Base-by-base conservation (phyloP, 2,797 vertebrate species). In the Rousettus madagascariensis region DNA sequence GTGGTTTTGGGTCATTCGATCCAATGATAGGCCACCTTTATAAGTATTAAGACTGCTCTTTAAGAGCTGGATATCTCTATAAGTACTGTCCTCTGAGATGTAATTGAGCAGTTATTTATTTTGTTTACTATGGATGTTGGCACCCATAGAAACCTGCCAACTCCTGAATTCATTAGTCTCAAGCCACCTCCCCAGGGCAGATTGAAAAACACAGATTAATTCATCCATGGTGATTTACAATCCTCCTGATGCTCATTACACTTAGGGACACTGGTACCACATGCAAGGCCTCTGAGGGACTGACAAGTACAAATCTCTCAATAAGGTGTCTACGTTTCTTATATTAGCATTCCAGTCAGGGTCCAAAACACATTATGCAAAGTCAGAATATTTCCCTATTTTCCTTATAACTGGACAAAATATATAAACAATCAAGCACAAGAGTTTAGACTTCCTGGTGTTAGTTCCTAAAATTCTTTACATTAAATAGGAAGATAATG, bases 401-500 rank as follows among this genome's bases (percentile, higher is more conserved):
- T 78, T 87, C 51, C 26, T 92, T 30, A 53, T 92, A 86, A 75
- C 38, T 20, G 1, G 86, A 80, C 6, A n/a, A 86, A 66, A 3
- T 43, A n/a, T 55, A 87, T 33, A 17, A 75, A 91, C 92, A 94
- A 86, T 90, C 33, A 90, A 90, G 7, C 43, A 82, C n/a, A 8
- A 43, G 74, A 1, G 83, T 83, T 97, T 46, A 53, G 17, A 86
- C 78, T 57, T 91, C 33, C 0, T 57, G 7, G 0, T 22, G 17
- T 86, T 63, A 92, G 11, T 46, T 46, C 38, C 61, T 65, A 36
- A 74, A 46, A 66, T 93, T 69, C 66, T 90, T 91, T 95, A n/a
- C 13, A 84, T 97, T 78, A 95, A 97, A 85, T 78, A 87, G 59
- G 46, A 68, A 53, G 41, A 80, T 3, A 19, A 17, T 78, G 2